These are phyloP conservation scores for Troides aeacus DNA, from an alignment of 2,888 invertebrate genomes.

Conservation along the genomic window DNA sequence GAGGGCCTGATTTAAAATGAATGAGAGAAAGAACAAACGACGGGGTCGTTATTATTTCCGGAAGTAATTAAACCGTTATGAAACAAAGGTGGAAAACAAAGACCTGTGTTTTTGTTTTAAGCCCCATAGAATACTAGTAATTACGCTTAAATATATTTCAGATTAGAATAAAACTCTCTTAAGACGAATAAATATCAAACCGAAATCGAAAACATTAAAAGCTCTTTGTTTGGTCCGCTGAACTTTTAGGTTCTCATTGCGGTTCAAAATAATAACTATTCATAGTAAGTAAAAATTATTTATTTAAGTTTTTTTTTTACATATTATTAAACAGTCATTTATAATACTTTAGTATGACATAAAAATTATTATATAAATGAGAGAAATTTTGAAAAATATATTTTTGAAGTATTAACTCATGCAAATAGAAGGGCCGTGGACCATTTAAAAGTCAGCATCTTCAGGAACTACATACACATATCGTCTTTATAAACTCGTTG, in stretches of 20 bases:
- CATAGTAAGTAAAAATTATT: too few relatives aligned
- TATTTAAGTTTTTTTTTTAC: too few relatives aligned
- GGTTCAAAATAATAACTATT: too few relatives aligned
- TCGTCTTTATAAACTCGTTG: too few relatives aligned
- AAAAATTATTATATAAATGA: too few relatives aligned
- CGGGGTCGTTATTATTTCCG: conserved; percentile 29
- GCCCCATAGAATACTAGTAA: background rate
- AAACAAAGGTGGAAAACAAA: conserved; percentile 29
- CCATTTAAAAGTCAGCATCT: too few relatives aligned
- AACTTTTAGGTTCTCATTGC: background rate
- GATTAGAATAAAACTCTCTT: background rate
- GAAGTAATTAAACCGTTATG: conserved; percentile 28
- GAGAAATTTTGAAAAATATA: too few relatives aligned
- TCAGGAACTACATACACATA: too few relatives aligned
- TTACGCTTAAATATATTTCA: conserved; percentile 10
- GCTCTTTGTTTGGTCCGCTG: background rate
- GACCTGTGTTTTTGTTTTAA: conserved; percentile 12
- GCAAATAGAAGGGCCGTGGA: too few relatives aligned
- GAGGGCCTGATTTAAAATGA: conserved; percentile 24
- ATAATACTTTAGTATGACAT: too few relatives aligned
- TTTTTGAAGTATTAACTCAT: too few relatives aligned
- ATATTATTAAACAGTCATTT: too few relatives aligned
- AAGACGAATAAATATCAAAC: background rate
- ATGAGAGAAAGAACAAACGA: conserved; percentile 24
- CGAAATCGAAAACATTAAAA: background rate